Evolutionary conservation across 1,140 invertebrate genomes (phyloP), one percentile per base, ranked within the genome.

Genomic region (Vollenhovia emeryi): DNA sequence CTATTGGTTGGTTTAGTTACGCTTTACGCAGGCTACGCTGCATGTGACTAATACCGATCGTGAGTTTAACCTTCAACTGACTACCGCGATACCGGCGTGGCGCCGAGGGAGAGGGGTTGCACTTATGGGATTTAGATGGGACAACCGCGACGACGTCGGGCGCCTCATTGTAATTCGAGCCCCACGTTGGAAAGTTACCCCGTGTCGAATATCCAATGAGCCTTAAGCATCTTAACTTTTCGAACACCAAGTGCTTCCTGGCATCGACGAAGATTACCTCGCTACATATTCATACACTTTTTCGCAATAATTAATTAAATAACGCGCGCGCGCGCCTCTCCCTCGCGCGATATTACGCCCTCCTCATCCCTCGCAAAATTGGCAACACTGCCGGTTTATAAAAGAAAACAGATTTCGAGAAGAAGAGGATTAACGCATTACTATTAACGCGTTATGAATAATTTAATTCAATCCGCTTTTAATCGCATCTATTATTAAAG

Each of bases 141-240:
- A 71, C 64, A 33, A 59, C 66, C 50, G 48, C 59, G 57, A 55
- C 78, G 50, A 71, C 18, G 50, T 21, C 48, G 24, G n/a, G 13
- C 50, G 50, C 66, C 27, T 82, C 66, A 82, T 82, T 82, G 66
- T 82, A 82, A 82, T 82, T 82, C 66, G 66, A 82, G 52, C 36
- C 7, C 13, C 24, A 55, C 13, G 64, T 82, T 57, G 50, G n/a
- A 7, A 80, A 82, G 78, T 82, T 82, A 82, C 36, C 36, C 52
- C 36, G 36, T 71, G 66, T 82, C 78, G 66, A 71, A 82, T 82
- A 82, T 71, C 66, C 78, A 71, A 82, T 82, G 66, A 73, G 78
- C 55, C 50, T 82, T 82, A 82, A 82, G 66, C 50, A 30, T 82
- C 78, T 82, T 73, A 73, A 82, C 66, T 40, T 30, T 27, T 57